These are phyloP conservation scores for Melanotaenia pygmaea DNA, from an alignment of 2,797 vertebrate genomes.

Conservation along the genomic window DNA sequence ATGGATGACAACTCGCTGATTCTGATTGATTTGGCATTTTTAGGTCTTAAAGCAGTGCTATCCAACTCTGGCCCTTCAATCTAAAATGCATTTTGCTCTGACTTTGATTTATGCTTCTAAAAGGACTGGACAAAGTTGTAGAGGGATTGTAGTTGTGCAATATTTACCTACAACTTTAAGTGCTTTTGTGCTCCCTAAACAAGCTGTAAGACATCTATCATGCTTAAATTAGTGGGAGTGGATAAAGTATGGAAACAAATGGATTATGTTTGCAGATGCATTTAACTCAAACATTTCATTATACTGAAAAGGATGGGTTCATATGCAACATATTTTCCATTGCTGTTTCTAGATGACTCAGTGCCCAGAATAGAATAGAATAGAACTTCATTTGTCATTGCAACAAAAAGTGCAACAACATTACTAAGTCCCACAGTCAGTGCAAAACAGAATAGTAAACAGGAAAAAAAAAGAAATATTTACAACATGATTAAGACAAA, in stretches of 20 bases:
- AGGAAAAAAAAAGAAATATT: too few relatives aligned
- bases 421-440: too few relatives aligned
- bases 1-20: too few relatives aligned
- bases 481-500: too few relatives aligned
- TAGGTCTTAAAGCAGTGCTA: too few relatives aligned
- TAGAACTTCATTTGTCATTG: too few relatives aligned
- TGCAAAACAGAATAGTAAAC: too few relatives aligned
- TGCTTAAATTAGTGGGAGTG: background rate
- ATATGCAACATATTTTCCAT: background rate
- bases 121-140: background rate
- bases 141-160: background rate
- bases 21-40: too few relatives aligned
- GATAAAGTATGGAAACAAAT: background rate
- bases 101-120: background rate
- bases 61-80: too few relatives aligned
- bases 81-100: background rate
- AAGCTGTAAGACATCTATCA: background rate
- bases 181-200: background rate
- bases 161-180: background rate
- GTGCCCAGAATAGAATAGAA: too few relatives aligned
- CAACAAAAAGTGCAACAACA: too few relatives aligned
- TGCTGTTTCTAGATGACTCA: conserved; percentile 1
- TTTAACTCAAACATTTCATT: background rate
- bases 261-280: background rate
- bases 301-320: background rate